Conservation (phyloP, 2,113 vertebrate genomes). For the Naja naja region DNA sequence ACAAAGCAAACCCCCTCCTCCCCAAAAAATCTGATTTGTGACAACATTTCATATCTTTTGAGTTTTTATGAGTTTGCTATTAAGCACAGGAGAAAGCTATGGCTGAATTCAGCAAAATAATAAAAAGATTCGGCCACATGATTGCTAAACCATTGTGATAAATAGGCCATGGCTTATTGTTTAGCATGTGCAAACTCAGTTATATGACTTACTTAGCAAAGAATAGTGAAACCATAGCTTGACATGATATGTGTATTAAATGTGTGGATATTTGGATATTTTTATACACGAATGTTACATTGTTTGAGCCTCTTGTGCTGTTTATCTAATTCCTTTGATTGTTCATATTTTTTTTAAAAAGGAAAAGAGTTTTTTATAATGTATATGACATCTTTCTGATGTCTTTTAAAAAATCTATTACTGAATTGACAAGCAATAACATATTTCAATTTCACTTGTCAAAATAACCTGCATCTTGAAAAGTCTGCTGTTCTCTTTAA, state of each 20-base stretch:
- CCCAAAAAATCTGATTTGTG: neutral
- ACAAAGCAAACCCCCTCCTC: neutral
- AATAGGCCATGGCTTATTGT: neutral
- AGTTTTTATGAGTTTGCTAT: neutral
- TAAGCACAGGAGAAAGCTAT: neutral
- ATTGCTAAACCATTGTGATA: neutral
- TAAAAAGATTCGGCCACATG: neutral
- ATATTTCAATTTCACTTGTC: neutral
- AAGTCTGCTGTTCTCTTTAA: neutral
- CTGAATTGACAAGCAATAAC: neutral
- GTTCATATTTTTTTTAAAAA: neutral
- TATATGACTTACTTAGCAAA: neutral
- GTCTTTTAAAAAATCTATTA: neutral
- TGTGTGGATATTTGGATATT: neutral
- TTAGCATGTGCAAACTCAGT: neutral
- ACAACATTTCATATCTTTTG: neutral
- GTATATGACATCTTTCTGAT: neutral
- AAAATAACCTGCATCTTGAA: neutral
- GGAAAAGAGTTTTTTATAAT: neutral
- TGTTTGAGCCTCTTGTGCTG: neutral
- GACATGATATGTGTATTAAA: neutral
- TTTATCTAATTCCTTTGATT: neutral
- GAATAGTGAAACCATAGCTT: neutral
- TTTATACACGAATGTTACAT: neutral
- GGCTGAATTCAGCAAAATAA: neutral